Conservation (phyloP, 2,797 vertebrate genomes). For the Thaleichthys pacificus region DNA sequence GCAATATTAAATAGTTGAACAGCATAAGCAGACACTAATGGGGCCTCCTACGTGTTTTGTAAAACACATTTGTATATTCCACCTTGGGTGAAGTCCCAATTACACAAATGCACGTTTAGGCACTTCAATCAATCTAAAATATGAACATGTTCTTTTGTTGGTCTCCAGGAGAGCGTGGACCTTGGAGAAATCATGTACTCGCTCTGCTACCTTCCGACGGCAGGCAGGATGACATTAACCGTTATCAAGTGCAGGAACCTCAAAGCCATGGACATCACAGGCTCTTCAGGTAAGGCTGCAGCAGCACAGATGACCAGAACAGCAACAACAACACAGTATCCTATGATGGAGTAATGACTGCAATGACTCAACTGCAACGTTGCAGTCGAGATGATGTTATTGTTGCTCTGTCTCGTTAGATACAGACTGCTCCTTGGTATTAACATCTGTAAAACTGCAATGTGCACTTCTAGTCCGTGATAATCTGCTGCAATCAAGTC, state of each 20-base stretch:
- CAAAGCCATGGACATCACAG: constrained; percentile 99
- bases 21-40: no score
- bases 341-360: background rate
- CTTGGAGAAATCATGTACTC: constrained; percentile 99
- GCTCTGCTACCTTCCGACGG: constrained; percentile 96
- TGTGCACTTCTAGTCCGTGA: no score
- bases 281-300: constrained; percentile 85
- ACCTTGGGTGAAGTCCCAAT: background rate
- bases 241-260: constrained; percentile 99
- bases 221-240: constrained; percentile 95
- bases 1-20: background rate
- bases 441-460: no score
- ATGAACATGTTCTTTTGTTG: background rate
- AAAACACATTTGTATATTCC: background rate
- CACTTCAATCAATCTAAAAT: constrained; percentile 11
- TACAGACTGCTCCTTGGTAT: no score
- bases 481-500: no score
- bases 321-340: background rate
- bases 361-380: no score
- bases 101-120: no score
- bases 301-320: constrained; percentile 3
- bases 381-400: no score
- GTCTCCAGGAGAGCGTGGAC: constrained; percentile 91
- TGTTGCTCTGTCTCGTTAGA: no score
- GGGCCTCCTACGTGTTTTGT: no score